These are phyloP conservation scores for Margaritifera margaritifera DNA, from an alignment of 2,888 invertebrate genomes.

Conservation along the genomic window DNA sequence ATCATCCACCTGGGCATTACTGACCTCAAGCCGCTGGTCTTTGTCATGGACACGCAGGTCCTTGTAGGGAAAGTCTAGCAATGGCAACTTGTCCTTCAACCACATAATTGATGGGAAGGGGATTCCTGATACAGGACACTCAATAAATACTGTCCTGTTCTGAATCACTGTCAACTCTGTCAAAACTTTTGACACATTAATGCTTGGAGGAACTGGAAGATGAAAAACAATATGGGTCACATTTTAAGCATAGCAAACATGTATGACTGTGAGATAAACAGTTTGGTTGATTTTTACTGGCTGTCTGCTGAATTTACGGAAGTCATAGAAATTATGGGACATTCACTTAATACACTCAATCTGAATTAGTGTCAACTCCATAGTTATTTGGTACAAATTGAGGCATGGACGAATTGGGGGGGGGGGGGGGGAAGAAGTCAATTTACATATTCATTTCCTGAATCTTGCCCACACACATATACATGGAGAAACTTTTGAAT, in stretches of 20 bases:
- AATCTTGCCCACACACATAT: no score
- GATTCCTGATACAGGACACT: conserved; percentile 69
- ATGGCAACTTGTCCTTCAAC: conserved; percentile 64
- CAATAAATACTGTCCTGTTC: conserved; percentile 67
- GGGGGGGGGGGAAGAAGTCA: no score
- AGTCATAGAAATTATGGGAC: no score
- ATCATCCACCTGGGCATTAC: conserved; percentile 67
- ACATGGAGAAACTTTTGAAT: no score
- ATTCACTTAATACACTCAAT: no score
- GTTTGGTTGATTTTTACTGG: no score
- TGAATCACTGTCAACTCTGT: conserved; percentile 64
- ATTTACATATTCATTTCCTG: no score
- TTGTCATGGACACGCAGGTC: conserved; percentile 60
- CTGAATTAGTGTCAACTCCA: no score
- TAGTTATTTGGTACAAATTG: no score
- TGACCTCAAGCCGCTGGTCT: conserved; percentile 70
- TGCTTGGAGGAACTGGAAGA: conserved; percentile 66
- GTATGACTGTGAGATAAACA: no score
- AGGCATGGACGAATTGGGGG: no score
- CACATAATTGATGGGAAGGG: conserved; percentile 73
- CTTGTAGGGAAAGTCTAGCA: conserved; percentile 61
- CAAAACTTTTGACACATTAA: conserved; percentile 47
- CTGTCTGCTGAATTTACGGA: no score
- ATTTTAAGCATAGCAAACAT: neutral
- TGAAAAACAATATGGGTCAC: neutral